phyloP scores from a whole-genome alignment of 2,888 invertebrate species.

The Habroteleia sp. region DNA sequence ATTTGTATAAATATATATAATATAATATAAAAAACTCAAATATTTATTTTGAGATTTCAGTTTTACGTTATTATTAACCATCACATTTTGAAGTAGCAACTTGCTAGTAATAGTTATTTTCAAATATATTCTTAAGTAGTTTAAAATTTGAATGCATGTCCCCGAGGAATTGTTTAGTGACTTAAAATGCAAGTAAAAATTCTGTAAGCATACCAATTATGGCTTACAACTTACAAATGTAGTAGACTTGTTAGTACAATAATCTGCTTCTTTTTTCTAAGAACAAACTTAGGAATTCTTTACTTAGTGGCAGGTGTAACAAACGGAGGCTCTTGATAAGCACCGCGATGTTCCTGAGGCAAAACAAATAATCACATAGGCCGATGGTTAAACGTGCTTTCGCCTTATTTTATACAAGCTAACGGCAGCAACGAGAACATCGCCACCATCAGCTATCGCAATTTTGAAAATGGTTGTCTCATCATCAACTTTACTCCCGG shows the following conservation, averaged over 20 bases:
- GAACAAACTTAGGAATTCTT: slow-evolving; percentile 48
- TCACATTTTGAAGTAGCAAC: slow-evolving; percentile 23
- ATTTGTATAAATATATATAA: too few species aligned
- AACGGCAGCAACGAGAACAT: slow-evolving; percentile 63
- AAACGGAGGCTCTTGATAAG: slow-evolving; percentile 73
- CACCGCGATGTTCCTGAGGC: slow-evolving; percentile 72
- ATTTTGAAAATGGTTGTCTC: slow-evolving; percentile 80
- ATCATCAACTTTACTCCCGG: slow-evolving; percentile 70
- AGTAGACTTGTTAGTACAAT: slow-evolving; percentile 38
- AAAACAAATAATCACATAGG: slow-evolving; percentile 79
- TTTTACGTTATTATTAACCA: slow-evolving; percentile 28
- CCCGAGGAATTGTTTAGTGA: slow-evolving; percentile 30
- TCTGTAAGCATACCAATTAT: slow-evolving; percentile 51
- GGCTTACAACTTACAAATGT: slow-evolving; percentile 51
- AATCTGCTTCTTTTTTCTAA: slow-evolving; percentile 49
- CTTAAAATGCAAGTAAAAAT: slow-evolving; percentile 20
- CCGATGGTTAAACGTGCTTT: slow-evolving; percentile 71
- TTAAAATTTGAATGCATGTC: too few species aligned
- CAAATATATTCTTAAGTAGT: too few species aligned
- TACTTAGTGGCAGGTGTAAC: slow-evolving; percentile 68
- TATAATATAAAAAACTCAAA: too few species aligned
- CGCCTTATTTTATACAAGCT: slow-evolving; percentile 69
- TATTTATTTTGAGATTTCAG: slow-evolving; percentile 11
- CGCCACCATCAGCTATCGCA: slow-evolving; percentile 70
- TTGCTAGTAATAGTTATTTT: slow-evolving; percentile 34